These are phyloP conservation scores for Hirtodrosophila alboralis DNA, from an alignment of 2,888 invertebrate genomes.

Conservation along the genomic window DNA sequence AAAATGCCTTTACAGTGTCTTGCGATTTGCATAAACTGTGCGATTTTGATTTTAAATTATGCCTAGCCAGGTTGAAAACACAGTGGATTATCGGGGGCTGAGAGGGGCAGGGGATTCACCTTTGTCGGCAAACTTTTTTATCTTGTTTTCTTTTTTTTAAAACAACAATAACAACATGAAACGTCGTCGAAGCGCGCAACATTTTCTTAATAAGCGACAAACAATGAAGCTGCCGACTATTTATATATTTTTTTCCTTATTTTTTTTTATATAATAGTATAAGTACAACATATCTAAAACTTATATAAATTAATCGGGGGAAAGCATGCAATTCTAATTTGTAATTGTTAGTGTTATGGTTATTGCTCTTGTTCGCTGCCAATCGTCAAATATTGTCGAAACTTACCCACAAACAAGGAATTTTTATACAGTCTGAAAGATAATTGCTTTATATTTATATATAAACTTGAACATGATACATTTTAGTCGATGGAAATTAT, in stretches of 20 bases:
- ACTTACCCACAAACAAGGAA: no score
- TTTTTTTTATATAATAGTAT: no score
- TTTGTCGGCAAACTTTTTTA: conserved; percentile 45
- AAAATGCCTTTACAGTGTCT: conserved; percentile 48
- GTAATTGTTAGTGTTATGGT: conserved; percentile 62
- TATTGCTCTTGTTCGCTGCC: conserved; percentile 38
- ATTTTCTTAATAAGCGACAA: conserved; percentile 75
- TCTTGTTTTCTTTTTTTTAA: no score
- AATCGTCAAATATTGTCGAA: conserved; percentile 31
- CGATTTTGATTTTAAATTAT: conserved; percentile 65
- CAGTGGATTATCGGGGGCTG: conserved; percentile 8
- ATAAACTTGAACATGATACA: no score
- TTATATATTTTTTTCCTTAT: conserved; percentile 13
- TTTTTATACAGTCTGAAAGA: not conserved
- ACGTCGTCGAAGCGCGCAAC: conserved; percentile 65
- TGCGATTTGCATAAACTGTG: conserved; percentile 68
- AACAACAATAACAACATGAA: conserved; percentile 12
- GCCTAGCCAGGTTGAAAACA: conserved; percentile 36
- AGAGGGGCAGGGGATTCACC: conserved; percentile 14
- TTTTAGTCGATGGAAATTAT: no score
- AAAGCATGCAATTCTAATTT: conserved; percentile 72
- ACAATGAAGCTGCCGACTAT: conserved; percentile 52
- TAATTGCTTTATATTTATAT: no score
- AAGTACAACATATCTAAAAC: no score
- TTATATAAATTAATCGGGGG: conserved; percentile 64